Evolutionary conservation across 2,888 invertebrate species (phyloP), one percentile per base, ranked within the genome.

Genomic region (Sarcophaga rosellei): DNA sequence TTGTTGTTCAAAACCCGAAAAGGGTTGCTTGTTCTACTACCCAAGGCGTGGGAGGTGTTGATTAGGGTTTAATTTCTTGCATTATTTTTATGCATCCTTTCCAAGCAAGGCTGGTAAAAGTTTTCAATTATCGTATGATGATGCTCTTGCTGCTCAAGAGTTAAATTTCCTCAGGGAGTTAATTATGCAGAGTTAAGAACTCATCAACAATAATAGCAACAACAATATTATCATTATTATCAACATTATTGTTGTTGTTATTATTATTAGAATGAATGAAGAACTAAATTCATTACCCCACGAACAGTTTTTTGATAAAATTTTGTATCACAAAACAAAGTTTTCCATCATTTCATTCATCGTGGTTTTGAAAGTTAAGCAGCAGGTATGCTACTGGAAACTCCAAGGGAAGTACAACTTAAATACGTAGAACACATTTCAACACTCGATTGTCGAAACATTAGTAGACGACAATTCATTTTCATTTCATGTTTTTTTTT

Each of bases 121-220:
- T 61, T 65, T 82, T 82, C 70, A 76, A 82, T 82, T 82, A 72
- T 76, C 45, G 65, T 65, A 63, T 45, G 59, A 25, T 35, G 63
- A 4, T 17, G 35, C 35, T 72, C 65, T 72, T 35, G 62, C 6
- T 23, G 35, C 35, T 72, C 70, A 70, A 72, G 70, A 76, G 35
- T 65, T 44, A 47, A 76, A 72, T 76, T 62, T 81, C 83, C 83
- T 74, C 25, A 44, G 80, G 74, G 86, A 84, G 73, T 74, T 80
- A 84, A 84, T 86, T 86, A 86, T 61, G 72, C 47, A 63, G 57
- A 35, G 35, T 35, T 35, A 35, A 10, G 35, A 35, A 35, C 35
- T 10, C 35, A 35, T 35, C 35, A 35, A 10, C 35, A 35, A 35
- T 35, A 35, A 35, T 35, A 10, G 35, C 35, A 35, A 61, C 59